Evolutionary conservation across 2,797 vertebrate genomes (phyloP), one percentile per base, ranked within the genome.

Genomic region (Sternarchorhynchus goeldii): DNA sequence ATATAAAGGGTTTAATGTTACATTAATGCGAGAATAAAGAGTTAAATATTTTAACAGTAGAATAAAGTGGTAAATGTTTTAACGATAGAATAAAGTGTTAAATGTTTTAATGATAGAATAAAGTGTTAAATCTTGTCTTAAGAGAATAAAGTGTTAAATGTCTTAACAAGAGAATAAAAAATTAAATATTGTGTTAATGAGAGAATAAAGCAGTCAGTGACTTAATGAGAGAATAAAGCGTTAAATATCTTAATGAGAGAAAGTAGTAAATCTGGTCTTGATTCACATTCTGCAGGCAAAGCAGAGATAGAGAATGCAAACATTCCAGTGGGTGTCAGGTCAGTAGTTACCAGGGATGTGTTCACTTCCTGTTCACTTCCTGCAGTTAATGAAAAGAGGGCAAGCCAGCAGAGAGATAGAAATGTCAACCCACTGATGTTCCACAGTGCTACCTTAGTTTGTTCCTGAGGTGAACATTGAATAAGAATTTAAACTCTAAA

Each of bases 361-460:
- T 55, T 70, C 50, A 36, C 34, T 36, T 36, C 25, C 25, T 25
- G 25, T 25, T 53, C 41, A 69, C 53, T 69, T 69, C 53, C 41
- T 69, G 41, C 41, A 31, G 66, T 55, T 69, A 69, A 70, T 55
- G 50, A 70, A 70, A 70, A 32, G 45, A 70, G 34, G 34, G 34
- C 14, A 6, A 31, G 31, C 5, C 5, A 36, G 34, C 34, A 39
- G 18, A 32, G 67, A 10, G 45, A 55, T 14, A 56, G 21, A 34
- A 31, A 32, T 50, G 55, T 70, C 29, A n/a, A 32, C n/a, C 21
- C 20, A 31, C 50, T 25, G 31, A 32, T 6, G 25, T 41, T 53
- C 25, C 50, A 55, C 25, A 17, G 45, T 55, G 50, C 6, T 25
- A n/a, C 25, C 1, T 69, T 31, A 36, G 25, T 55, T 12, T 70